Evolutionary conservation across 2,888 invertebrate genomes (phyloP), one percentile per base, ranked within the genome.

Genomic region (Itoplectis maculator): DNA sequence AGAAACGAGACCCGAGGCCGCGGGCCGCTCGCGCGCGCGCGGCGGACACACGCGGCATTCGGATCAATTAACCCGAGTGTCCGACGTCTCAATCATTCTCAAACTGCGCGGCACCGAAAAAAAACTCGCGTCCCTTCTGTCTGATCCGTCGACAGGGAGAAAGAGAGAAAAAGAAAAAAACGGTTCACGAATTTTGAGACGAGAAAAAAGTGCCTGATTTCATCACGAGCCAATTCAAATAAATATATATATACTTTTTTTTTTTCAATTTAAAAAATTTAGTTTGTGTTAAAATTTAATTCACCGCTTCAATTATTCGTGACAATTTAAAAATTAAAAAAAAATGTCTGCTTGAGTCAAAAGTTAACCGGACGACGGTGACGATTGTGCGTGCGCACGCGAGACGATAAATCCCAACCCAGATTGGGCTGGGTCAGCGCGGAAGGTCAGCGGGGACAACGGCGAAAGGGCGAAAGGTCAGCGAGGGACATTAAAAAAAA

Each of bases 31-130:
- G 23, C 23, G 72, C 15, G 54, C n/a, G n/a, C n/a, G n/a, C n/a
- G n/a, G n/a, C n/a, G 29, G 61, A 51, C 37, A 47, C 35, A 40
- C 29, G 9, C 29, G 40, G 29, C 18, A 5, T 63, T 37, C n/a
- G 63, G 63, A 63, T 63, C 69, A 80, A 80, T 80, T 80, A 80
- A 68, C 61, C n/a, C 49, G 49, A 65, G 40, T 37, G 37, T 70
- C 51, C 69, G 65, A 75, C 63, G 75, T 65, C 80, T 80, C 75
- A 80, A 75, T 80, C 63, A 56, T 23, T 56, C 23, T 13, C 23
- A 56, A 56, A 56, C n/a, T n/a, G n/a, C n/a, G 5, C n/a, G 23
- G 13, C 29, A 23, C 29, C 29, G n/a, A n/a, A 29, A 56, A 56
- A 4, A 59, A 23, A 20, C 2, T n/a, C 35, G 35, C 3, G 6